Evolutionary conservation across 2,797 vertebrate species (phyloP), one percentile per base, ranked within the genome.

Genomic region (Eulemur rubriventer): DNA sequence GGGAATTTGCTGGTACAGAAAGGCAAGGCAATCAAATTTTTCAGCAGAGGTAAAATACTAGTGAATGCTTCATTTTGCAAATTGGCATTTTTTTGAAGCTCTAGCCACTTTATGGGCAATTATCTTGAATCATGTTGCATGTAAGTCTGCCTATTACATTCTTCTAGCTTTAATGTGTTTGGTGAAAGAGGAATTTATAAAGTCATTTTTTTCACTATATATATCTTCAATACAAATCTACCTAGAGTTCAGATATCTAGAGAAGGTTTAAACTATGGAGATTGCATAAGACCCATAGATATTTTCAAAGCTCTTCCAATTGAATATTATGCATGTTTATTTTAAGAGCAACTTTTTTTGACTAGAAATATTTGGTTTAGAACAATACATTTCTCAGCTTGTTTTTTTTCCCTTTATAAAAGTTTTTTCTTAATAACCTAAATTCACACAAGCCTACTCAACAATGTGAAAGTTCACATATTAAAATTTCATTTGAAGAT

Each of bases 401-500:
- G 55, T 57, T 57, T 26, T 57, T 59, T 73, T 61, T 48, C 84
- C 81, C 26, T 70, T 84, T 65, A n/a, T 43, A 22, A 50, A 59
- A 85, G 35, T 81, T 89, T 90, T 78, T 69, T 92, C 92, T 80
- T 89, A 72, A 91, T 89, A 78, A 57, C 33, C 20, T 69, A 69
- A 38, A 41, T 79, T 84, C 61, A 87, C 14, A 50, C 16, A 55
- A 52, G 57, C 52, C n/a, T 78, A 10, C 75, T 91, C 14, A 96
- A 26, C 14, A 83, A 20, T 87, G 50, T n/a, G 72, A 67, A 87
- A 92, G 69, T 55, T 84, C 41, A 61, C 73, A 6, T 50, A 46
- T 76, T 94, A 91, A 95, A 92, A 95, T 96, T 73, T n/a, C 18
- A 59, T 14, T 95, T 92, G 70, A n/a, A 17, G 89, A 91, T 76